phyloP scores from a whole-genome alignment of 35 echinoderm and acorn worm species.

The Lytechinus pictus region DNA sequence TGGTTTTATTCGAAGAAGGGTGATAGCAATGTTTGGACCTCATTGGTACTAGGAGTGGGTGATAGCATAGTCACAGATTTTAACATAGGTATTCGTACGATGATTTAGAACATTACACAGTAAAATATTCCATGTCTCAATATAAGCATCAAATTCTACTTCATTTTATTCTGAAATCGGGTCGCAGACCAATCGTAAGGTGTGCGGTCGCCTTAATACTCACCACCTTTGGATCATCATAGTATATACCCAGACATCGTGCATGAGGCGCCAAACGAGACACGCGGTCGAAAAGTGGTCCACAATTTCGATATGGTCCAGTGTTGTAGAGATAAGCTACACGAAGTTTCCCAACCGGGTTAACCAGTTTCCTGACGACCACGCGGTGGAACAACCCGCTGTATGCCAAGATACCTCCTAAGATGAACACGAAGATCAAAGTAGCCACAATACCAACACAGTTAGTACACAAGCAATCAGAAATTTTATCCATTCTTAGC shows the following conservation, averaged over 20 bases:
- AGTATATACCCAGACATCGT: constrained; percentile 74
- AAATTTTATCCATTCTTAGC: background rate
- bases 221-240: constrained; percentile 89
- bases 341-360: constrained; percentile 64
- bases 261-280: constrained; percentile 53
- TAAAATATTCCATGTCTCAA: too few species aligned
- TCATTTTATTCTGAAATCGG: too few species aligned
- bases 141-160: too few species aligned
- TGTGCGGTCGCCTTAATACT: too few species aligned
- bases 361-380: constrained; percentile 58
- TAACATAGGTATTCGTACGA: too few species aligned
- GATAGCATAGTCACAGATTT: too few species aligned
- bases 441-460: constrained; percentile 45
- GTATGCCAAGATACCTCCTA: constrained; percentile 63
- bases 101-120: too few species aligned
- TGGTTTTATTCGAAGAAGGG: too few species aligned
- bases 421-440: constrained; percentile 51
- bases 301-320: constrained; percentile 77
- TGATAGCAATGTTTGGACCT: too few species aligned
- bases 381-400: constrained; percentile 72
- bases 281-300: constrained; percentile 75
- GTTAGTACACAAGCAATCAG: background rate
- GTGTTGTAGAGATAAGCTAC: constrained; percentile 80
- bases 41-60: too few species aligned
- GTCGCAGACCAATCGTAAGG: too few species aligned